Conservation (phyloP, 2,113 vertebrate genomes). For the Chelonoidis abingdonii region DNA sequence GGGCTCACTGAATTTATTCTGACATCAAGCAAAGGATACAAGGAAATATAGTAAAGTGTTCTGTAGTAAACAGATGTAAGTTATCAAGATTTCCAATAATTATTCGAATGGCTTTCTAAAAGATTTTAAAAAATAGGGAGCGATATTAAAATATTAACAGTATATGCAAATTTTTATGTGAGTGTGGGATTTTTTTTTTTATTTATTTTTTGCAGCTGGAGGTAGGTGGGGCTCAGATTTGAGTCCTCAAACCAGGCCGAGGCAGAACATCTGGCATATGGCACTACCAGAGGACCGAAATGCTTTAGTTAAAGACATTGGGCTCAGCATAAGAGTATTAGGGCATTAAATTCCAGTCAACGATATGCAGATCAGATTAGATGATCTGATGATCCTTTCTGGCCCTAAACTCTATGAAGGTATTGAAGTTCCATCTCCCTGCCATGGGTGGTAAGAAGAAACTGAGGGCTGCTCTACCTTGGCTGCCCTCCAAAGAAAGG, state of each 20-base stretch:
- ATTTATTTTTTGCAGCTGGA: too few species aligned
- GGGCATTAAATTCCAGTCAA: too few species aligned
- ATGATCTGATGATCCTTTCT: not conserved
- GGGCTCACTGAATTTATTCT: not conserved
- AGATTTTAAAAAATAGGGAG: not conserved
- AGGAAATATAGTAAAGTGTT: slow-evolving; percentile 79
- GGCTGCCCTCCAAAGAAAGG: not conserved
- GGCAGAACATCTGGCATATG: not conserved
- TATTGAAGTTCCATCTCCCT: not conserved
- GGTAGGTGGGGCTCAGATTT: too few species aligned
- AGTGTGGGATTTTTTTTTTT: too few species aligned
- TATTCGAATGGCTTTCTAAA: slow-evolving; percentile 79
- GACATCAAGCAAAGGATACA: slow-evolving; percentile 79
- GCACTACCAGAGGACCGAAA: too few species aligned
- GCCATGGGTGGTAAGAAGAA: not conserved
- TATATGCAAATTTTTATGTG: not conserved
- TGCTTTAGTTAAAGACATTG: too few species aligned
- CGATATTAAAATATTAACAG: not conserved
- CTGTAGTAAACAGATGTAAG: slow-evolving; percentile 80
- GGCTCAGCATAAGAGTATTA: too few species aligned
- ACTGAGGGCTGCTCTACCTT: not conserved
- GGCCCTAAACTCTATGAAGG: not conserved
- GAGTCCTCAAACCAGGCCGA: too few species aligned
- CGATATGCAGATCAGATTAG: not conserved
- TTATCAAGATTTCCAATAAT: slow-evolving; percentile 80